phyloP scores from a whole-genome alignment of 1,140 invertebrate genomes.

The Hycleus cichorii region DNA sequence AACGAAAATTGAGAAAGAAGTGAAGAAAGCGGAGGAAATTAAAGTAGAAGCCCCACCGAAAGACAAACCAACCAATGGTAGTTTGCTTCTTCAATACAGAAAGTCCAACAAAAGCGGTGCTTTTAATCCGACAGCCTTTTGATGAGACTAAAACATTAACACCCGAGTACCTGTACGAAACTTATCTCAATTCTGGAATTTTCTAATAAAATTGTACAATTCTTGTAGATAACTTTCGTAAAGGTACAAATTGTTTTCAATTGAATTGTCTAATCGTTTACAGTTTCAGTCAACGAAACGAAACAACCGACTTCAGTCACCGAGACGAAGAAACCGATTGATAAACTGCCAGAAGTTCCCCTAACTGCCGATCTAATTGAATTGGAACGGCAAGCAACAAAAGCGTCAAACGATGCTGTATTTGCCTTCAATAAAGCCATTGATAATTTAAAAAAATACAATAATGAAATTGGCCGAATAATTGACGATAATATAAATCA shows the following conservation, averaged over 20 bases:
- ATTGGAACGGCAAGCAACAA: slow-evolving; percentile 48
- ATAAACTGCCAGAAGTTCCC: slow-evolving; percentile 23
- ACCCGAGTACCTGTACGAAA: no score
- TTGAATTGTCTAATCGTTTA: not conserved
- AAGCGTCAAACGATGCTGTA: slow-evolving; percentile 48
- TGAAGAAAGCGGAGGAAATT: not conserved
- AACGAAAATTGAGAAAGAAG: not conserved
- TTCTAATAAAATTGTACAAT: not conserved
- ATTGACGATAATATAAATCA: slow-evolving; percentile 52
- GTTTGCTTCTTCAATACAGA: no score
- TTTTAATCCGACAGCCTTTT: no score
- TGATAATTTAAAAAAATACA: slow-evolving; percentile 49
- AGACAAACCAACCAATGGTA: no score
- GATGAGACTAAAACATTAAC: no score
- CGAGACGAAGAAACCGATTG: slow-evolving; percentile 23
- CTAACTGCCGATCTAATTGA: slow-evolving; percentile 44
- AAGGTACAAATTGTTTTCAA: not conserved
- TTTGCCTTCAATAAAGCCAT: slow-evolving; percentile 49
- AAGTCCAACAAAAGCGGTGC: no score
- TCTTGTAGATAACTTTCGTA: not conserved
- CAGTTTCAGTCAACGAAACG: not conserved
- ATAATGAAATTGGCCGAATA: slow-evolving; percentile 52
- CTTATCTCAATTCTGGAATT: not conserved
- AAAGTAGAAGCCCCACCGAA: not conserved
- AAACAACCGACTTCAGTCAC: slow-evolving; percentile 13